A percentile compares a stretch with the other conserved stretches of the same genome.
These are phyloP conservation scores for Eupithecia dodoneata DNA, from an alignment of 2,888 invertebrate genomes.

Conservation along the genomic window DNA sequence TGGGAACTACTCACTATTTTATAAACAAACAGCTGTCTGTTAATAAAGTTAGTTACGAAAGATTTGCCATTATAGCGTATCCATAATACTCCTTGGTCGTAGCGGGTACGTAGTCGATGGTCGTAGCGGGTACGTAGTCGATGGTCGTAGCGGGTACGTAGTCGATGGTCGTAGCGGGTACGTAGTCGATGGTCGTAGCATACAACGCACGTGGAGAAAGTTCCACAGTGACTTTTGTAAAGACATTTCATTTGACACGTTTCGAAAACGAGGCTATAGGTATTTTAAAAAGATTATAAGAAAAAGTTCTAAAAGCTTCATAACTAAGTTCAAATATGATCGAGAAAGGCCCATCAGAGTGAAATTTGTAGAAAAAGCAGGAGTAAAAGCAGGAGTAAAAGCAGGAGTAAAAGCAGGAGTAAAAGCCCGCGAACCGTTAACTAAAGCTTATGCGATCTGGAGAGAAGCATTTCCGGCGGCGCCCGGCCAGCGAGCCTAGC, in stretches of 20 bases:
- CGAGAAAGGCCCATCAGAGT: not conserved
- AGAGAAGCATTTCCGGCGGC: not conserved
- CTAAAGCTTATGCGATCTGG: not conserved
- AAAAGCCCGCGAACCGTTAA: not conserved
- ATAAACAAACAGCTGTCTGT: too few relatives aligned
- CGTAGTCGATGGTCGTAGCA: too few relatives aligned
- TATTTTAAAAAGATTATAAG: slow-evolving; percentile 2
- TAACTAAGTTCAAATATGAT: not conserved
- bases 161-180: too few relatives aligned
- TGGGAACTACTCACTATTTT: too few relatives aligned
- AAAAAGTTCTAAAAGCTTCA: not conserved
- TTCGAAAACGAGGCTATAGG: not conserved
- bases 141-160: too few relatives aligned
- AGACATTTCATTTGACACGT: not conserved
- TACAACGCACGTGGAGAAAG: not conserved
- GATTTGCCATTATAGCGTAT: too few relatives aligned
- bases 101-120: too few relatives aligned
- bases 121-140: too few relatives aligned
- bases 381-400: not conserved
- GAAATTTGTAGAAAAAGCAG: not conserved
- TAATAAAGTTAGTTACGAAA: too few relatives aligned
- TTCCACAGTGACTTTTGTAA: not conserved
- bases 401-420: not conserved
- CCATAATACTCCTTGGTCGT: too few relatives aligned
- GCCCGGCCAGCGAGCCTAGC: too few relatives aligned